Base-by-base conservation (phyloP, 2,888 invertebrate genomes). In the Octodonta nipae region DNA sequence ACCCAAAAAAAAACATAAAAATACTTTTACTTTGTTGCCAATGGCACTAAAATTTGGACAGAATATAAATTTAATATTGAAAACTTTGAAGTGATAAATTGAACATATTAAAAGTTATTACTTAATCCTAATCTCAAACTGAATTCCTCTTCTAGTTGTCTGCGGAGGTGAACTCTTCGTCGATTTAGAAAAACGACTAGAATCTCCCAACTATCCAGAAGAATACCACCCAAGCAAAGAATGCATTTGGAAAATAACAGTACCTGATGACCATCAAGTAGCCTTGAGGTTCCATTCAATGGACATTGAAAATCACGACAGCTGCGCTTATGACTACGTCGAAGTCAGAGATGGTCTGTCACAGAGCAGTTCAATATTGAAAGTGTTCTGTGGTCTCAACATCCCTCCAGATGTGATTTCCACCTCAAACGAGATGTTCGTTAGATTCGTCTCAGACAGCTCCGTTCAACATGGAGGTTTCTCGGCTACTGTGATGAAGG, bases 391-490 rank as follows among this genome's bases (percentile, higher is more conserved):
- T 60, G 95, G 95, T 4, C 89, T 93, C 62, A 91, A 91, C 63
- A 75, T 87, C 36, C 95, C 95, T 2, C 80, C 84, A 2, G 89
- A 92, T 55, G 82, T 95, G 49, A 84, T 89, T 49, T 92, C 93
- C 1, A 82, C 84, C 3, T 79, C 84, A 20, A 93, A 92, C 64
- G 80, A 86, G 55, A 72, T 96, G 50, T 73, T 84, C 41, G 85
- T 96, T 29, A 89, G 92, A 61, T 98, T 98, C 63, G 84, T 91
- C 33, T 95, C 95, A 4, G 96, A 98, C 62, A 81, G 84, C 33
- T 91, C 93, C 0, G 95, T 98, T 2, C 92, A 95, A 61, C 96
- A 96, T 58, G 85, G 87, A 1, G 98, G 98, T 14, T 98, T 98
- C 64, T 88, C 93, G 1, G 91, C 95, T 0, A 83, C 82, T 2